Evolutionary conservation across 1,140 invertebrate species (phyloP), one percentile per base, ranked within the genome.

Genomic region (Himalopsyche phryganea): DNA sequence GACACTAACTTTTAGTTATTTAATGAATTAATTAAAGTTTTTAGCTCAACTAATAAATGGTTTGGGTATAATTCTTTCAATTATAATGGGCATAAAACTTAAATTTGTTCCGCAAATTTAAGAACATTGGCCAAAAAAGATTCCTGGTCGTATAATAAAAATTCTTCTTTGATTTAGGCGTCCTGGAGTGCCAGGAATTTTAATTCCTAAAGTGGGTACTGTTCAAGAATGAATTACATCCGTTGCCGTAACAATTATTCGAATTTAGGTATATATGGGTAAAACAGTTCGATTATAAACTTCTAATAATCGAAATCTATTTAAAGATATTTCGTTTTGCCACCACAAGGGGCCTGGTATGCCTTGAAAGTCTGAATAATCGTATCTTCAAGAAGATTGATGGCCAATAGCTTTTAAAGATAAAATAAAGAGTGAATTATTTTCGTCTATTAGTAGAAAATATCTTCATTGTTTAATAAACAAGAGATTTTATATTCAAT

Each of bases 101-200:
- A 89, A 86, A 73, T 89, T 88, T 50, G 78, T 75, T 6, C 86
- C 85, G 81, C 86, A 90, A 80, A 89, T 87, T 81, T 89, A 87
- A 67, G 86, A 88, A 72, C 86, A 89, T 81, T 89, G 85, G 0
- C 86, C 85, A 75, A 72, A 86, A 71, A 79, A 85, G 66, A 85
- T 59, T 42, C 85, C 84, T 32, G 80, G 67, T 38, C 79, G 76
- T 61, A 79, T 81, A 68, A 79, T 69, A 63, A 69, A 70, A 69
- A 85, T 76, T 56, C 61, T 77, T 49, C 78, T 68, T 83, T 86
- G 81, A 72, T 87, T 88, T 71, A 88, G 66, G 35, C 85, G 82
- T 0, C 84, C 85, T 15, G 85, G 85, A 5, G 80, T 76, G 32
- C 83, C 82, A 76, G 88, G 84, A 58, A 80, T 71, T 75, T 88